Conservation (phyloP, 2,888 invertebrate species). For the Allacma fusca region DNA sequence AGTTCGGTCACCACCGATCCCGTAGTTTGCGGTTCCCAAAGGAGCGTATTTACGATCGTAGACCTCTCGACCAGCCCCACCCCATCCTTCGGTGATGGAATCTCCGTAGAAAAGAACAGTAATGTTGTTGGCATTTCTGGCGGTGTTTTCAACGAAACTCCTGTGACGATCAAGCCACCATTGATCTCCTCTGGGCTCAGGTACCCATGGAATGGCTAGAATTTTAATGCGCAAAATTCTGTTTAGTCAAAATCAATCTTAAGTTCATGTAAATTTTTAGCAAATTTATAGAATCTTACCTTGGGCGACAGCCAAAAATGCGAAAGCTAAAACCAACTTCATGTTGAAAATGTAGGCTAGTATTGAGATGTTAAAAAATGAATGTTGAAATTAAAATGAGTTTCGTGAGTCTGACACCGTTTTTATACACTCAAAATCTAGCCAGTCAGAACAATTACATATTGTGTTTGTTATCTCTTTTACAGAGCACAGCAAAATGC, state of each 20-base stretch:
- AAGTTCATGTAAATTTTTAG: background rate
- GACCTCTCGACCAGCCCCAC: slow-evolving; percentile 23
- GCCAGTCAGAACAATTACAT: too few species aligned
- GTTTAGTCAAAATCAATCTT: too few species aligned
- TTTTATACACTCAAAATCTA: too few species aligned
- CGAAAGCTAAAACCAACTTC: background rate
- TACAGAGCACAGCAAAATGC: too few species aligned
- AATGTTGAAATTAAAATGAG: too few species aligned
- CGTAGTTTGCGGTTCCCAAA: slow-evolving; percentile 41
- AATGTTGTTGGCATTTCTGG: slow-evolving; percentile 25
- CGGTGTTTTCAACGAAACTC: slow-evolving; percentile 34
- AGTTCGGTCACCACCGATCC: slow-evolving; percentile 41
- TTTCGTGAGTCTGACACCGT: too few species aligned
- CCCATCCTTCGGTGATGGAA: slow-evolving; percentile 42
- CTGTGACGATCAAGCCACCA: slow-evolving; percentile 33
- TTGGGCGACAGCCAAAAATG: slow-evolving; percentile 7
- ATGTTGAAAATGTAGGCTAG: too few species aligned
- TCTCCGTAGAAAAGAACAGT: slow-evolving; percentile 45
- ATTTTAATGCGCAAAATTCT: too few species aligned
- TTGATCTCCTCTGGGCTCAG: slow-evolving; percentile 8
- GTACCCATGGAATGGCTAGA: slow-evolving; percentile 39
- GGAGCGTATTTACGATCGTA: slow-evolving; percentile 33
- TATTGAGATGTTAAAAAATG: too few species aligned
- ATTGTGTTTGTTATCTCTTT: too few species aligned
- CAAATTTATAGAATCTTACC: background rate